Evolutionary conservation across 2,888 invertebrate genomes (phyloP).

Genomic region (Agonopterix heracliana): DNA sequence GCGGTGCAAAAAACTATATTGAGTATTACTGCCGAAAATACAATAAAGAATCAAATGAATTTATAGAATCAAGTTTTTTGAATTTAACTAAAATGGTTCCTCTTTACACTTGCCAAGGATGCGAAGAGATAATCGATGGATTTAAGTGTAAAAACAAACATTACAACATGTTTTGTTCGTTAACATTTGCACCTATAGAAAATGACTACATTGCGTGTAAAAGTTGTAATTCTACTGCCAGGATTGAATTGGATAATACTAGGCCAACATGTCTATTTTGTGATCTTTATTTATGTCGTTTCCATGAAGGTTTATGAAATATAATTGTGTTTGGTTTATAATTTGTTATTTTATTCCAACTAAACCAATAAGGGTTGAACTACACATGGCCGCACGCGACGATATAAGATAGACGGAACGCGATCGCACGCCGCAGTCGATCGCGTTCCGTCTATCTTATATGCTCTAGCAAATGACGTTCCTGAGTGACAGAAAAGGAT

Average conservation of each 20-base stretch:
- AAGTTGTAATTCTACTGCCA: slow-evolving; percentile 40
- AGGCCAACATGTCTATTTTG: slow-evolving; percentile 53
- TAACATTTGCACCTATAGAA: slow-evolving; percentile 52
- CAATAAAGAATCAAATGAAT: slow-evolving; percentile 22
- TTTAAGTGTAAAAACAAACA: slow-evolving; percentile 48
- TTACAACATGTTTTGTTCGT: slow-evolving; percentile 52
- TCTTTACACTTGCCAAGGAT: slow-evolving; percentile 48
- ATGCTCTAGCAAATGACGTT: no score
- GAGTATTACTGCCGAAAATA: slow-evolving; percentile 41
- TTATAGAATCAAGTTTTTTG: slow-evolving; percentile 20
- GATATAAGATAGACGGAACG: no score
- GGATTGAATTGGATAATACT: slow-evolving; percentile 31
- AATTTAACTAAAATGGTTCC: slow-evolving; percentile 14
- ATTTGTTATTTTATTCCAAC: background rate
- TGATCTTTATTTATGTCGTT: slow-evolving; percentile 38
- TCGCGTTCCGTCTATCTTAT: no score
- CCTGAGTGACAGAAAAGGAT: no score
- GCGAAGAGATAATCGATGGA: slow-evolving; percentile 41
- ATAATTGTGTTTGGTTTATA: slow-evolving; percentile 6
- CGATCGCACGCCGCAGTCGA: no score
- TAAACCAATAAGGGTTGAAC: no score
- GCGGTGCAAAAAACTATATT: slow-evolving; percentile 41
- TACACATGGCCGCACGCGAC: no score
- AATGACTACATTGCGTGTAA: slow-evolving; percentile 49
- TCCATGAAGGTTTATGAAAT: slow-evolving; percentile 4